Base-by-base conservation (phyloP, 2,888 invertebrate genomes). In the Dendrolimus pini region DNA sequence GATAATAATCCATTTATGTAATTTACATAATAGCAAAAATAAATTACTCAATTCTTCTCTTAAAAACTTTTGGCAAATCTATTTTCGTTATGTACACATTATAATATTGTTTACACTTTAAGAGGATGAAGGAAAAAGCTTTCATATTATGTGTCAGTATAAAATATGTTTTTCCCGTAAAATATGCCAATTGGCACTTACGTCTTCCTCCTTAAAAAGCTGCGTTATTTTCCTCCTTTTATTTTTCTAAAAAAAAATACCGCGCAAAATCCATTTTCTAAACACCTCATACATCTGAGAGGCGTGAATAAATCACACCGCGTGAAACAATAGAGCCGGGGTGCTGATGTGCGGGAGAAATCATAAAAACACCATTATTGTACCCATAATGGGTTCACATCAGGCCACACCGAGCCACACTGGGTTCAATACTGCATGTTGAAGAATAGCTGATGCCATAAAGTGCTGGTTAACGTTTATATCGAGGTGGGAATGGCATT, bases 351-450 rank as follows among this genome's bases (percentile, higher is more conserved):
- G 70, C 67, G 66, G 64, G 68, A 67, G 67, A 69, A 74, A 79
- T 77, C 79, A 81, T 82, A 81, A 82, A 80, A 81, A 80, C 70
- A 71, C 74, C 81, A 81, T 82, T 80, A 79, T 69, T 47, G 9
- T 47, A 47, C 9, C 9, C 47, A 10, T 47, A 47, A 47, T 47
- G 47, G 47, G 47, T 7, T 12, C 47, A 47, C 47, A 47, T 47
- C 9, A 9, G 47, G 9, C 47, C 47, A 47, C 47, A 47, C 7
- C 47, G 47, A 47, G 47, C 47, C 47, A 47, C 47, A 47, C 12
- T 47, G 47, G 47, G 47, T 6, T 47, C 47, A 47, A 47, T 47
- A 47, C 47, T 47, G 47, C 47, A 47, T 12, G 47, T 47, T 47
- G 47, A 47, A 12, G 47, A 12, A 12, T 47, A 47, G 12, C 47